Percentiles rank a stretch among this genome's conserved stretches.
Evolutionary conservation across 2,888 invertebrate genomes (phyloP).

Genomic region (Labia minor): DNA sequence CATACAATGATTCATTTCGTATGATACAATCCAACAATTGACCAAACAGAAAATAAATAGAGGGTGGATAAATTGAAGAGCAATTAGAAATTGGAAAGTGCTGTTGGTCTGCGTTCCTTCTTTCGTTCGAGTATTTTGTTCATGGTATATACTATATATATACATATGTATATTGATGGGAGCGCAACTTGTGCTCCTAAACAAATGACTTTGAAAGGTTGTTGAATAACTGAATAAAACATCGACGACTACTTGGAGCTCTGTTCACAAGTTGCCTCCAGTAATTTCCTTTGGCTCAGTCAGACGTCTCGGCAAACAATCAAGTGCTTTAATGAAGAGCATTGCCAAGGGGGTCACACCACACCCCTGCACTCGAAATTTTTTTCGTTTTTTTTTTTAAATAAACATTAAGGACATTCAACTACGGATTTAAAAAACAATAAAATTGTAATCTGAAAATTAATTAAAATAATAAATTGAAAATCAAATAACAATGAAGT

Average conservation of each 20-base stretch:
- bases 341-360: not conserved
- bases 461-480: too few species aligned
- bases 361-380: not conserved
- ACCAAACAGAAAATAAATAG: not conserved
- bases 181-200: not conserved
- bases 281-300: conserved; percentile 1
- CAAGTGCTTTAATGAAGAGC: not conserved
- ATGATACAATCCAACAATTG: too few species aligned
- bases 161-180: not conserved
- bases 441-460: too few species aligned
- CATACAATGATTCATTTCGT: too few species aligned
- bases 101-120: not conserved
- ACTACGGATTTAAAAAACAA: too few species aligned
- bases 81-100: not conserved
- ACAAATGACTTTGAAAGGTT: conserved; percentile 4
- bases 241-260: conserved; percentile 1
- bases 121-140: not conserved
- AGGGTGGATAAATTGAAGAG: not conserved
- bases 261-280: conserved; percentile 7
- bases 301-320: conserved; percentile 8
- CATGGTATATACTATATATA: too few species aligned
- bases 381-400: too few species aligned
- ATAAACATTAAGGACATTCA: too few species aligned
- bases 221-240: conserved; percentile 13
- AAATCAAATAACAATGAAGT: too few species aligned